Percentiles rank a stretch among this genome's conserved stretches.
Conservation (phyloP, 2,888 invertebrate species). For the Acanthoscelides obtectus region DNA sequence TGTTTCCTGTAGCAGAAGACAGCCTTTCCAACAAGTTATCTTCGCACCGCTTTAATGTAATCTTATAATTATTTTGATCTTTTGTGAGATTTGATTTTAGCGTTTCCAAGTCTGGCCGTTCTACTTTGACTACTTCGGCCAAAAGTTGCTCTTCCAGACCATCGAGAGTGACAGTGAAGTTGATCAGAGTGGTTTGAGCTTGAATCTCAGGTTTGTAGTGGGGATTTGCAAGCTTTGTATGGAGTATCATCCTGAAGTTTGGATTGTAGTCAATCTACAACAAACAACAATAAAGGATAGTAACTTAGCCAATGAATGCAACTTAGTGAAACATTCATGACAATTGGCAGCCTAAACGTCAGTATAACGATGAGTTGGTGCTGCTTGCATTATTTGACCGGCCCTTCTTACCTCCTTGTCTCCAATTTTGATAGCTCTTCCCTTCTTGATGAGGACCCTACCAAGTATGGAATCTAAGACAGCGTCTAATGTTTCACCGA, state of each 20-base stretch:
- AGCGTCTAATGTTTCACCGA: slow-evolving; percentile 84
- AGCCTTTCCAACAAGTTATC: slow-evolving; percentile 82
- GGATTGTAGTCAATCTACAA: slow-evolving; percentile 71
- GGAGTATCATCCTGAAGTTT: slow-evolving; percentile 76
- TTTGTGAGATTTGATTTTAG: slow-evolving; percentile 79
- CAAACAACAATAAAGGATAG: no score
- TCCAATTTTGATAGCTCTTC: slow-evolving; percentile 76
- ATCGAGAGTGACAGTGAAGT: slow-evolving; percentile 91
- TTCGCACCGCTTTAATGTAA: slow-evolving; percentile 83
- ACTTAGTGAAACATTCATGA: no score
- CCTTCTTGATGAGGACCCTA: slow-evolving; percentile 83
- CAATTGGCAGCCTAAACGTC: no score
- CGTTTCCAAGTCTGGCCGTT: slow-evolving; percentile 85
- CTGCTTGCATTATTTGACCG: no score
- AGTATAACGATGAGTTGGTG: no score
- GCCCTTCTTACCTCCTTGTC: slow-evolving; percentile 66
- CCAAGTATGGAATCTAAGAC: slow-evolving; percentile 87
- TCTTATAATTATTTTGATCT: slow-evolving; percentile 93
- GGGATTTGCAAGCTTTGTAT: slow-evolving; percentile 92
- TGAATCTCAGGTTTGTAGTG: slow-evolving; percentile 97
- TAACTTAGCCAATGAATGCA: no score
- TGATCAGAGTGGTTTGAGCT: slow-evolving; percentile 91
- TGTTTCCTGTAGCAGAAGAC: slow-evolving; percentile 87
- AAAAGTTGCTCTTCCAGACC: slow-evolving; percentile 88
- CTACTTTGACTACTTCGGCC: slow-evolving; percentile 89